Evolutionary conservation across 92 coral and sea anemone genomes (phyloP).

Genomic region (Paragorgia papillata): DNA sequence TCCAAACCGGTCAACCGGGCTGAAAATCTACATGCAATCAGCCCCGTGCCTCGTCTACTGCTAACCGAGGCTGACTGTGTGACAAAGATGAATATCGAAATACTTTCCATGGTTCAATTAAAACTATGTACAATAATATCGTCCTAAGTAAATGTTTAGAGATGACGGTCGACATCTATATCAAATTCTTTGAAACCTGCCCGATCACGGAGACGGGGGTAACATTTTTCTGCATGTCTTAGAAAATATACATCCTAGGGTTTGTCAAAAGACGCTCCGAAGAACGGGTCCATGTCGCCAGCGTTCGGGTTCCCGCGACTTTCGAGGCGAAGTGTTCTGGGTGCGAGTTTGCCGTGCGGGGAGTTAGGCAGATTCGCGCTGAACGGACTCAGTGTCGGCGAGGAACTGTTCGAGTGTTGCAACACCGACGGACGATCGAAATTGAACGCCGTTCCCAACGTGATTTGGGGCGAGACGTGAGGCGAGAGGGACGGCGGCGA

Average conservation of each 20-base stretch:
- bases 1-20: too few relatives aligned
- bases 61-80: too few relatives aligned
- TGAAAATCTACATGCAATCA: too few relatives aligned
- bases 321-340: conserved; percentile 39
- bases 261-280: conserved; percentile 42
- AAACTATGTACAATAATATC: conserved; percentile 42
- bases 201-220: not conserved
- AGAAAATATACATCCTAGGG: not conserved
- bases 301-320: conserved; percentile 23
- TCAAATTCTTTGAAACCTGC: not conserved
- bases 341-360: conserved; percentile 36
- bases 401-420: conserved; percentile 77
- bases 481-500: conserved; percentile 92
- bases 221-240: not conserved
- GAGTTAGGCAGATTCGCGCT: conserved; percentile 72
- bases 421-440: conserved; percentile 88
- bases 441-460: conserved; percentile 79
- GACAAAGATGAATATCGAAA: too few relatives aligned
- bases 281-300: conserved; percentile 43
- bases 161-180: conserved; percentile 34
- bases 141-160: conserved; percentile 18
- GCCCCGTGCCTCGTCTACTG: too few relatives aligned
- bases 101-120: not conserved
- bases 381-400: conserved; percentile 87
- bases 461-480: conserved; percentile 81